Evolutionary conservation across 1,140 invertebrate species (phyloP).

Genomic region (Bombus confusus): DNA sequence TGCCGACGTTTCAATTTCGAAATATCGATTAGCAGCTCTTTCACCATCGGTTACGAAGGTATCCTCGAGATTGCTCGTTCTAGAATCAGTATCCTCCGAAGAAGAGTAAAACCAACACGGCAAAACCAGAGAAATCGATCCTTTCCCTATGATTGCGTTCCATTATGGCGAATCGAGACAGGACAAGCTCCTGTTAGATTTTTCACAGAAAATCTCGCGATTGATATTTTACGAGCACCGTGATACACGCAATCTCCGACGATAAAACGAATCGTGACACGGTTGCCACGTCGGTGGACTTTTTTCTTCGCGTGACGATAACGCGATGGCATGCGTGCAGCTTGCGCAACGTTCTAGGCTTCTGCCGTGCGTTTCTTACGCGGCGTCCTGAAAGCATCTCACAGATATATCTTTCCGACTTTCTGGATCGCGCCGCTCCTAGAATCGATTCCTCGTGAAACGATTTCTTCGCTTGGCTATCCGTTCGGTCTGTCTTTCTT

Average conservation of each 20-base stretch:
- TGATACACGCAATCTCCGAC: neutral
- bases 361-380: constrained; percentile 12
- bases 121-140: neutral
- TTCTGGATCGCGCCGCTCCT: constrained; percentile 26
- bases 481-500: neutral
- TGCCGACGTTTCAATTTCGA: constrained; percentile 61
- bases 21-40: constrained; percentile 24
- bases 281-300: constrained; percentile 11
- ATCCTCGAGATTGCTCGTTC: neutral
- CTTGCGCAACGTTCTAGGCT: constrained; percentile 12
- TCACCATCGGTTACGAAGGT: neutral
- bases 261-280: constrained; percentile 37
- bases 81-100: neutral
- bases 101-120: too few species aligned
- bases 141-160: neutral
- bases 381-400: neutral
- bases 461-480: constrained; percentile 37
- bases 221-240: constrained; percentile 20
- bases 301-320: constrained; percentile 39
- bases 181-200: neutral
- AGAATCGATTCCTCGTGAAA: constrained; percentile 55
- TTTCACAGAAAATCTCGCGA: neutral
- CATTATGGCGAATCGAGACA: too few species aligned
- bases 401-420: constrained; percentile 40
- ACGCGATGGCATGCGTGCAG: constrained; percentile 34